Conservation (phyloP, 2,113 vertebrate species). For the Gymnorhina tibicen region DNA sequence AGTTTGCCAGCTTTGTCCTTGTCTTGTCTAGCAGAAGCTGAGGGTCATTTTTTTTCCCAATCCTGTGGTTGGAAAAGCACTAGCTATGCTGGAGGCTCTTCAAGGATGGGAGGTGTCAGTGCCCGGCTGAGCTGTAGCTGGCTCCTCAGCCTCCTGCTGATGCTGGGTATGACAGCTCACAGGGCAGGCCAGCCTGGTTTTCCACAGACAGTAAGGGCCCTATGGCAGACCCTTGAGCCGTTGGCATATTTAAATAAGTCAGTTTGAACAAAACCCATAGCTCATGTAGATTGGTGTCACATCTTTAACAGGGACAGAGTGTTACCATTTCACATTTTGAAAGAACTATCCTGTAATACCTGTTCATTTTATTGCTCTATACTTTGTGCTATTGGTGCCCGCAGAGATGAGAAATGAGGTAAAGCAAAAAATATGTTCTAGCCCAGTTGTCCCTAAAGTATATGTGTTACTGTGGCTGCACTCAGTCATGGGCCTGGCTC, state of each 20-base stretch:
- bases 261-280: background rate
- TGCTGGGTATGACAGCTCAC: accelerated
- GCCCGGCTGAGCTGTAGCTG: background rate
- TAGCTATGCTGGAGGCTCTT: background rate
- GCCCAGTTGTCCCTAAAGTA: background rate
- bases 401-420: background rate
- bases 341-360: background rate
- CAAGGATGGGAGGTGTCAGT: background rate
- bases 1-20: background rate
- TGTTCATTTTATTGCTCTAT: background rate
- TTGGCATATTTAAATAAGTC: background rate
- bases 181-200: background rate
- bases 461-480: background rate
- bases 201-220: background rate
- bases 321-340: background rate
- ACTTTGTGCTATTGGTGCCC: background rate
- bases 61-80: background rate
- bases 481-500: background rate
- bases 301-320: background rate
- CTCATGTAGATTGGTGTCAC: background rate
- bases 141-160: background rate
- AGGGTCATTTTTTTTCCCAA: background rate
- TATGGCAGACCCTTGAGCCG: accelerated
- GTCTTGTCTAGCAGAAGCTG: background rate
- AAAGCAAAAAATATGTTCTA: background rate